Evolutionary conservation across 2,113 vertebrate species (phyloP), one percentile per base, ranked within the genome.

Genomic region (Solea solea): DNA sequence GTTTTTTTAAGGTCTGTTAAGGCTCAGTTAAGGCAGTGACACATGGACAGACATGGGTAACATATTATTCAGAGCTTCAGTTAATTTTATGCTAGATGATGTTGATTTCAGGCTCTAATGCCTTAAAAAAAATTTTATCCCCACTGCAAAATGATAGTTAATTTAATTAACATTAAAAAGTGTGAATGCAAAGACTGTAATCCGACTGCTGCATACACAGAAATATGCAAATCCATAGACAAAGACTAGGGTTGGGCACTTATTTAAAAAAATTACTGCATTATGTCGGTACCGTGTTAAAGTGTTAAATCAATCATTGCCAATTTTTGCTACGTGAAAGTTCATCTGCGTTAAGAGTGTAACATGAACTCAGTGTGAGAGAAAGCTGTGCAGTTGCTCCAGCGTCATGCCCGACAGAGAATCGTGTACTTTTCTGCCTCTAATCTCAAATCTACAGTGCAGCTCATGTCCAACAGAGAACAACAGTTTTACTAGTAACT

Each of bases 141-240:
- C 1, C 53, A 41, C 48, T 40, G 40, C 5, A 48, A 46, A 62
- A 71, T 57, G 12, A 64, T 48, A 51, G 54, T 44, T 70, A 44
- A 70, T 13, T 57, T 54, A 68, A 77, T 59, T 27, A 49, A 42
- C 34, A 52, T 15, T 41, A 4, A 50, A 21, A 34, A 72, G 69
- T 72, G 67, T 66, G 58, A 53, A 74, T 58, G 25, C 15, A 70
- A 83, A 77, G 61, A 54, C 44, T 2, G 55, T 48, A 42, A 39
- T 73, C 76, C 11, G 40, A 7, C 41, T 64, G 40, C 76, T 80
- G 74, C 68, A 63, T 64, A 48, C 70, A 64, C 64, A 55, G 28
- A 66, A 11, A 62, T 75, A 25, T 4, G 25, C 11, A 53, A 27
- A 54, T 54, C 53, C 53, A 54, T 54, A 2, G 28, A 11, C 25